phyloP scores from a whole-genome alignment of 2,888 invertebrate genomes.

The Sycophila texana region DNA sequence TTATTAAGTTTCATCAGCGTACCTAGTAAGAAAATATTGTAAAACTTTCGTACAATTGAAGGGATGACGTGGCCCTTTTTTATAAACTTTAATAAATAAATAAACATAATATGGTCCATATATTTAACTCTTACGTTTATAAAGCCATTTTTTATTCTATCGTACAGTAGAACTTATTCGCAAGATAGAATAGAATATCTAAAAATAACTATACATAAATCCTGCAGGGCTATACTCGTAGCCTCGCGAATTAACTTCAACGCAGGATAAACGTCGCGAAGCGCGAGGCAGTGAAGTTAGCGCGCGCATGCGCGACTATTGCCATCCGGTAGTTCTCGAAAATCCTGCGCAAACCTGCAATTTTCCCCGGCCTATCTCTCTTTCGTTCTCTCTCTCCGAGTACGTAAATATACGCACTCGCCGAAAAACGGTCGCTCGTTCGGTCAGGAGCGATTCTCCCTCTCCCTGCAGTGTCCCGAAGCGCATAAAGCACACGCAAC shows the following conservation, averaged over 20 bases:
- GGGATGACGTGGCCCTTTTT: too few species aligned
- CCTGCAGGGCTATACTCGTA: background rate
- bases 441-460: background rate
- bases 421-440: background rate
- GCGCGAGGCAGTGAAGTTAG: background rate
- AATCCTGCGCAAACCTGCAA: slow-evolving; percentile 42
- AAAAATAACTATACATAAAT: too few species aligned
- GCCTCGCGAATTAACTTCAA: background rate
- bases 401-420: background rate
- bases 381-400: background rate
- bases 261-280: slow-evolving; percentile 7
- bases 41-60: too few species aligned
- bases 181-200: too few species aligned
- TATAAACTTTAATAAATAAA: too few species aligned
- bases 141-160: too few species aligned
- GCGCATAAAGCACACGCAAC: background rate
- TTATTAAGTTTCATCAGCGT: too few species aligned
- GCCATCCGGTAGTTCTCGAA: background rate
- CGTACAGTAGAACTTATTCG: too few species aligned
- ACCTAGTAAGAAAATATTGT: too few species aligned
- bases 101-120: too few species aligned
- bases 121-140: too few species aligned
- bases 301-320: slow-evolving; percentile 17
- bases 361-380: slow-evolving; percentile 5
- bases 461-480: background rate